phyloP scores from a whole-genome alignment of 1,140 invertebrate species.

The Neelides sp. region DNA sequence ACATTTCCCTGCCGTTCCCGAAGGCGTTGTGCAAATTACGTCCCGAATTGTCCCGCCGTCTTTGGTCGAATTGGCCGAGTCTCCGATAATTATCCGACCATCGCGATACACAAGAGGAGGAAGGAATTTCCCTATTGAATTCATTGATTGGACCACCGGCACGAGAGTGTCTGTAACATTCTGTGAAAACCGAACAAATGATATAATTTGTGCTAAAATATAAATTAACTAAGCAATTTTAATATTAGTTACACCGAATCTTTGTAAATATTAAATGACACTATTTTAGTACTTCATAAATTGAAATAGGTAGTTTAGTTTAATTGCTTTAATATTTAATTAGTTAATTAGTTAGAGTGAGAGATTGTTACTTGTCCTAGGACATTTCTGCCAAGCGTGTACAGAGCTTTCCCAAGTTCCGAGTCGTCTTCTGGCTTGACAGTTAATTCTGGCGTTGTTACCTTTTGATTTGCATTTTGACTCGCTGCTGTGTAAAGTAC shows the following conservation, averaged over 20 bases:
- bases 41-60: conserved; percentile 23
- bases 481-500: conserved; percentile 11
- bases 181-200: conserved; percentile 18
- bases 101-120: conserved; percentile 41
- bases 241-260: too few relatives aligned
- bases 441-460: not conserved
- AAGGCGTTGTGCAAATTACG: conserved; percentile 60
- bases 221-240: too few relatives aligned
- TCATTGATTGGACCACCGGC: conserved; percentile 49
- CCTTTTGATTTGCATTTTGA: conserved; percentile 10
- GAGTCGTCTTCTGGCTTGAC: conserved; percentile 33
- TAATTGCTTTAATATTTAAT: too few relatives aligned
- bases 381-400: conserved; percentile 67
- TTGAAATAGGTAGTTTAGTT: too few relatives aligned
- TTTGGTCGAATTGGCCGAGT: conserved; percentile 29
- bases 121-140: conserved; percentile 38
- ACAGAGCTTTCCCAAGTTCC: conserved; percentile 55
- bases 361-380: conserved; percentile 48
- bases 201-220: too few relatives aligned
- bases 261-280: too few relatives aligned
- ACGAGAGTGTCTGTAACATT: conserved; percentile 67
- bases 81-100: conserved; percentile 29
- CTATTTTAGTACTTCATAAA: too few relatives aligned
- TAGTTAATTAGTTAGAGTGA: too few relatives aligned
- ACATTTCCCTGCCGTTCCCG: conserved; percentile 62